A percentile compares a stretch with the other conserved stretches of the same genome.
Conservation (phyloP, 2,113 vertebrate genomes). For the Euleptes europaea region DNA sequence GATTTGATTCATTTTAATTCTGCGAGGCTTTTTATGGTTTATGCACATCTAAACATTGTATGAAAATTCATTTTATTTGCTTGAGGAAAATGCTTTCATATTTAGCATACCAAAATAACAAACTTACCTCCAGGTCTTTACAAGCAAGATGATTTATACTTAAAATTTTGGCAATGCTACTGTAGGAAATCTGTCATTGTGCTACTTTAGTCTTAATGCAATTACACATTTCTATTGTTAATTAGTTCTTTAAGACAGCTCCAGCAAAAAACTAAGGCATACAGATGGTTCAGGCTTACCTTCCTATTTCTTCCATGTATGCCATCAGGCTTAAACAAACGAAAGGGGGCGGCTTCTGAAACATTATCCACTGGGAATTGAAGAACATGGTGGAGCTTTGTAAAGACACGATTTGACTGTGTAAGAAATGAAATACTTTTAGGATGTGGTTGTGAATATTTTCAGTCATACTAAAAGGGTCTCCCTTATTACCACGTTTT, state of each 20-base stretch:
- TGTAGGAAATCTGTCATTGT: not conserved
- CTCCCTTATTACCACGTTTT: not conserved
- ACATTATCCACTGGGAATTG: not conserved
- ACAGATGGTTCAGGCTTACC: not conserved
- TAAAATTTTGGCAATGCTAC: constrained; percentile 8
- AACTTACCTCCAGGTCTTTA: constrained; percentile 1
- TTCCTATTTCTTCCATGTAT: not conserved
- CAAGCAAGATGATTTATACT: constrained; percentile 26
- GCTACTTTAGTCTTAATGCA: constrained; percentile 8
- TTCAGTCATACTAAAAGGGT: too few species aligned
- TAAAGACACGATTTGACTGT: not conserved
- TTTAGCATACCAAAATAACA: constrained; percentile 10
- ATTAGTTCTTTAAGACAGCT: constrained; percentile 24
- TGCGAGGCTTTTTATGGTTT: constrained; percentile 8
- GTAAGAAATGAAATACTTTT: not conserved
- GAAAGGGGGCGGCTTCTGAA: not conserved
- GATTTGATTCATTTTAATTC: constrained; percentile 1
- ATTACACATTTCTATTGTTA: constrained; percentile 20
- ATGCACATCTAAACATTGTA: constrained; percentile 5
- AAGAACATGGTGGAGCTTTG: not conserved
- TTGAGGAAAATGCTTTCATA: not conserved
- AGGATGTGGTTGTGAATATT: not conserved
- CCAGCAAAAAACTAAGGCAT: not conserved
- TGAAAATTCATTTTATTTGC: constrained; percentile 33
- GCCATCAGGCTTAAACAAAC: not conserved